Conservation (phyloP, 2,888 invertebrate species). For the Sarcophaga caerulescens region DNA sequence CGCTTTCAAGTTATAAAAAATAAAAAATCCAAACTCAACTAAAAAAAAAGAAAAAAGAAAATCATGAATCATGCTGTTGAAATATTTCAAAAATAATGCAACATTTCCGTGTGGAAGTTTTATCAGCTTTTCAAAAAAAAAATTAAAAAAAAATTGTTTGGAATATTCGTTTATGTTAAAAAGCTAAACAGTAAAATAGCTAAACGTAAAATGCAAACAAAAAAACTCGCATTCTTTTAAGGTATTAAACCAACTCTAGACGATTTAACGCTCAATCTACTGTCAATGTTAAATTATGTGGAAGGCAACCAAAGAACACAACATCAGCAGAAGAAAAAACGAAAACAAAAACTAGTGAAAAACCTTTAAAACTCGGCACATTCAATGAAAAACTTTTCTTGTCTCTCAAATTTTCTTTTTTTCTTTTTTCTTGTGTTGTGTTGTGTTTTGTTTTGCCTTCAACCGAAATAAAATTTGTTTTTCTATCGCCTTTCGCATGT, state of each 20-base stretch:
- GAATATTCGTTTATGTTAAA: not conserved
- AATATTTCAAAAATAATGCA: not conserved
- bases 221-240: not conserved
- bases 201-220: not conserved
- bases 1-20: too few species aligned
- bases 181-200: not conserved
- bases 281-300: slow-evolving; percentile 65
- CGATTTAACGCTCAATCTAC: slow-evolving; percentile 69
- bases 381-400: slow-evolving; percentile 16
- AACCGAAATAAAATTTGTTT: not conserved
- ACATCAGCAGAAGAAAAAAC: slow-evolving; percentile 11
- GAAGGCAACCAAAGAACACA: slow-evolving; percentile 38
- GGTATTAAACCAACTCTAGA: slow-evolving; percentile 42
- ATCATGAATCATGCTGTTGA: too few species aligned
- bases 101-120: too few species aligned
- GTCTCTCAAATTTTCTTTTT: not conserved
- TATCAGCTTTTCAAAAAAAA: too few species aligned
- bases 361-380: slow-evolving; percentile 15
- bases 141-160: not conserved
- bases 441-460: not conserved
- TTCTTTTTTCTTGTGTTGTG: too few species aligned
- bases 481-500: not conserved
- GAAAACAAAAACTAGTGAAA: slow-evolving; percentile 9
- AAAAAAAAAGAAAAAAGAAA: not conserved
- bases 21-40: not conserved